A percentile compares a stretch with the other conserved stretches of the same genome.
These are phyloP conservation scores for Patella caerulea DNA, from an alignment of 2,888 invertebrate genomes.

Conservation along the genomic window DNA sequence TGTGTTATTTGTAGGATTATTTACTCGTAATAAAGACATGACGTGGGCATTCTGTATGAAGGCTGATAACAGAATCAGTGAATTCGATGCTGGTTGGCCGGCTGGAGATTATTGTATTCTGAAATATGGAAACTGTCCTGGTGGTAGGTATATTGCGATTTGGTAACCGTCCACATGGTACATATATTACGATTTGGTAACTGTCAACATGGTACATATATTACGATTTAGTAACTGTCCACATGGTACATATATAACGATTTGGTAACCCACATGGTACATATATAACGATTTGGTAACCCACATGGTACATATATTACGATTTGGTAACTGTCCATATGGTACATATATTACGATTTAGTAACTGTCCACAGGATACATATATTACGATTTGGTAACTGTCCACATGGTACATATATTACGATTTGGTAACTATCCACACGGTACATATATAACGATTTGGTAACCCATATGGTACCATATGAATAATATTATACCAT, in stretches of 20 bases:
- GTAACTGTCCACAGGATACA: not conserved
- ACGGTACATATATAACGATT: no score
- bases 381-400: no score
- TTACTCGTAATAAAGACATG: slow-evolving; percentile 18
- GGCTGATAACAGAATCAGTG: slow-evolving; percentile 34
- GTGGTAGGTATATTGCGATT: slow-evolving; percentile 23
- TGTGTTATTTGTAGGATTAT: no score
- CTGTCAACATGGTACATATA: slow-evolving; percentile 9
- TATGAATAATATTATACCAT: no score
- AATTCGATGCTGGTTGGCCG: slow-evolving; percentile 48
- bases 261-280: not conserved
- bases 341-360: slow-evolving; percentile 21
- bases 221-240: not conserved
- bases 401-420: no score
- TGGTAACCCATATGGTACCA: no score
- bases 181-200: slow-evolving; percentile 17
- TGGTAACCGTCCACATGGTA: not conserved
- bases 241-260: no score
- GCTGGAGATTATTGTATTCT: slow-evolving; percentile 49
- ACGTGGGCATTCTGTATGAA: slow-evolving; percentile 44
- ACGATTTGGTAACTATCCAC: not conserved
- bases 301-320: slow-evolving; percentile 13
- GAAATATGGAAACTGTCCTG: slow-evolving; percentile 46
- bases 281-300: slow-evolving; percentile 18
- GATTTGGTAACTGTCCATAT: slow-evolving; percentile 39